Evolutionary conservation across 2,888 invertebrate genomes (phyloP).

Genomic region (Tenthredo notha): DNA sequence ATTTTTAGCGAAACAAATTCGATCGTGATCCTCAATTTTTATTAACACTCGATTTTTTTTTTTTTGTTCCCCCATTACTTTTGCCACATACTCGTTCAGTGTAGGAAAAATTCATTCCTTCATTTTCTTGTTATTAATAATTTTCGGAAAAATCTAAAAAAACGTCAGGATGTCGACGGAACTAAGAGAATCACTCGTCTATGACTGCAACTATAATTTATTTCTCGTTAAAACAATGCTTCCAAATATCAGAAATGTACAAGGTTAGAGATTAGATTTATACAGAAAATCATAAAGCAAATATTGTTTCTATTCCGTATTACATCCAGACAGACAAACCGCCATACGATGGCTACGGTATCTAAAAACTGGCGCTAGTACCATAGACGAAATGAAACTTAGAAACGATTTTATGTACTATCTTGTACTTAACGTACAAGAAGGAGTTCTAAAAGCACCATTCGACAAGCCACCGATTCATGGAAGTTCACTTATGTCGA

Average conservation of each 20-base stretch:
- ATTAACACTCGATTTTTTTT: neutral
- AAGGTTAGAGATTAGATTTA: slow-evolving; percentile 64
- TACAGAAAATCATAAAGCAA: slow-evolving; percentile 54
- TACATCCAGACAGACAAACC: slow-evolving; percentile 76
- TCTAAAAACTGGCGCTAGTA: slow-evolving; percentile 77
- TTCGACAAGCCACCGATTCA: slow-evolving; percentile 79
- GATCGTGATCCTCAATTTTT: slow-evolving; percentile 13
- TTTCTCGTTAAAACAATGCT: slow-evolving; percentile 79
- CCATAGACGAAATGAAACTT: slow-evolving; percentile 79
- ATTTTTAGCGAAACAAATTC: neutral
- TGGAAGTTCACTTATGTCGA: slow-evolving; percentile 76
- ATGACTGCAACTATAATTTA: slow-evolving; percentile 80
- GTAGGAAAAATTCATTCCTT: neutral
- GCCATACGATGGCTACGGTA: slow-evolving; percentile 80
- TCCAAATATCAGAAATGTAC: slow-evolving; percentile 74
- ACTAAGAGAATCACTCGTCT: slow-evolving; percentile 65
- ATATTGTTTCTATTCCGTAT: neutral
- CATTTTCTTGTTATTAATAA: no score
- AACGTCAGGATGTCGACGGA: slow-evolving; percentile 59
- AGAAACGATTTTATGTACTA: slow-evolving; percentile 81
- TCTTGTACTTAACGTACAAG: slow-evolving; percentile 79
- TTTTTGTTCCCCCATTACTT: no score
- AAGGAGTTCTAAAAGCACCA: slow-evolving; percentile 78
- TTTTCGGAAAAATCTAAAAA: no score
- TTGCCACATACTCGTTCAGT: neutral